Evolutionary conservation across 2,888 invertebrate species (phyloP).

Genomic region (Lepeophtheirus nordmannii): DNA sequence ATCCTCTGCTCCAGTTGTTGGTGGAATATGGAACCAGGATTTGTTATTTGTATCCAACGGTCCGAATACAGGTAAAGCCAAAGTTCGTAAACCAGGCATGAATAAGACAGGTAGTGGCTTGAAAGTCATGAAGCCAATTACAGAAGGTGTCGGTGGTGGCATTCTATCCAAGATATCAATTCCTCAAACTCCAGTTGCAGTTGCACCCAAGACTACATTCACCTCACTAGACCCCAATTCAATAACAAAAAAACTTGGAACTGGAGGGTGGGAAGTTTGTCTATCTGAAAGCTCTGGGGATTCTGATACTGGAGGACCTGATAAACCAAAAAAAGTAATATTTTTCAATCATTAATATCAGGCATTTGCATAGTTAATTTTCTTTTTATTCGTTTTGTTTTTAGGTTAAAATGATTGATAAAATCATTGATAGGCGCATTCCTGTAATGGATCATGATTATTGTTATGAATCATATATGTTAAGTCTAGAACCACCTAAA

Average conservation of each 20-base stretch:
- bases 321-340: constrained; percentile 8
- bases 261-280: constrained; percentile 13
- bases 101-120: not conserved
- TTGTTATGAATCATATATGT: constrained; percentile 16
- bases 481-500: constrained; percentile 8
- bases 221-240: not conserved
- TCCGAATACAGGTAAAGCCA: not conserved
- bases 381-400: not conserved
- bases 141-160: too few species aligned
- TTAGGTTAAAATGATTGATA: constrained; percentile 1
- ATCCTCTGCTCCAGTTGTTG: constrained; percentile 15
- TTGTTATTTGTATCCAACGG: constrained; percentile 18
- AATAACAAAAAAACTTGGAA: not conserved
- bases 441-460: constrained; percentile 23
- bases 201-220: not conserved
- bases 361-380: not conserved
- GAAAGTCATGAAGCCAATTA: constrained; percentile 9
- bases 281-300: constrained; percentile 10
- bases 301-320: not conserved
- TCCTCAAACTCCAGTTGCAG: not conserved
- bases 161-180: not conserved
- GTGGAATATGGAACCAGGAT: constrained; percentile 25
- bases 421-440: not conserved
- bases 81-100: not conserved
- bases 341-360: too few species aligned